phyloP scores from a whole-genome alignment of 2,888 invertebrate genomes.

The Amorpha juglandis region DNA sequence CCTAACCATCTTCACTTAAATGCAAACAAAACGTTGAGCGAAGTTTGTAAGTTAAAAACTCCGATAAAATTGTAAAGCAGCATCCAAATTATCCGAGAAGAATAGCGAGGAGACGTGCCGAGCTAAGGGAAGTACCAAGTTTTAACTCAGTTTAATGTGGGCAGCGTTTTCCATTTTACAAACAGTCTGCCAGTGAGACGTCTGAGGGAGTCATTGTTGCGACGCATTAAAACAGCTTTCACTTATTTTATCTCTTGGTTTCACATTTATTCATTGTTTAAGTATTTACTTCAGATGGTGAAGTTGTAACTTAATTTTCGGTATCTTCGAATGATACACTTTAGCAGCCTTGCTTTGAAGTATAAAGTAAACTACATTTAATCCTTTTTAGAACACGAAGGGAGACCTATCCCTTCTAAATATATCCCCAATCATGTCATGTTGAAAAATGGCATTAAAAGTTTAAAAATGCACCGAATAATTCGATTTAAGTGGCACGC shows the following conservation, averaged over 20 bases:
- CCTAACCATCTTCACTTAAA: slow-evolving; percentile 3
- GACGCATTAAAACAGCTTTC: neutral
- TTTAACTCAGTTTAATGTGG: slow-evolving; percentile 21
- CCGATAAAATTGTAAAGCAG: slow-evolving; percentile 21
- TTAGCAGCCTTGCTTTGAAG: neutral
- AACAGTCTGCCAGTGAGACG: slow-evolving; percentile 16
- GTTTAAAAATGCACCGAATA: slow-evolving; percentile 21
- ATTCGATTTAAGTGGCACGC: slow-evolving; percentile 26
- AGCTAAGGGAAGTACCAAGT: slow-evolving; percentile 9
- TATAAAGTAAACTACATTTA: neutral
- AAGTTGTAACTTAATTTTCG: neutral
- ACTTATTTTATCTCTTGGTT: slow-evolving; percentile 15
- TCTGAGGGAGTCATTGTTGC: neutral
- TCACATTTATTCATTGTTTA: neutral
- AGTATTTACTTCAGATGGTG: neutral
- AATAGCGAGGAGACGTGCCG: slow-evolving; percentile 11
- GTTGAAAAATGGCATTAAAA: slow-evolving; percentile 7
- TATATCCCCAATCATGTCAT: slow-evolving; percentile 3
- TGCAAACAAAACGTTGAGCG: slow-evolving; percentile 10
- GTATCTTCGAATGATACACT: neutral
- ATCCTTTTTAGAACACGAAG: neutral
- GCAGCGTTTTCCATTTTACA: slow-evolving; percentile 10
- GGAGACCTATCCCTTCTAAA: neutral
- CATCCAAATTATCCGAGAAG: slow-evolving; percentile 18
- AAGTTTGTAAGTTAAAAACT: slow-evolving; percentile 17